Conservation (phyloP, 2,888 invertebrate species). For the Morpho achilles region DNA sequence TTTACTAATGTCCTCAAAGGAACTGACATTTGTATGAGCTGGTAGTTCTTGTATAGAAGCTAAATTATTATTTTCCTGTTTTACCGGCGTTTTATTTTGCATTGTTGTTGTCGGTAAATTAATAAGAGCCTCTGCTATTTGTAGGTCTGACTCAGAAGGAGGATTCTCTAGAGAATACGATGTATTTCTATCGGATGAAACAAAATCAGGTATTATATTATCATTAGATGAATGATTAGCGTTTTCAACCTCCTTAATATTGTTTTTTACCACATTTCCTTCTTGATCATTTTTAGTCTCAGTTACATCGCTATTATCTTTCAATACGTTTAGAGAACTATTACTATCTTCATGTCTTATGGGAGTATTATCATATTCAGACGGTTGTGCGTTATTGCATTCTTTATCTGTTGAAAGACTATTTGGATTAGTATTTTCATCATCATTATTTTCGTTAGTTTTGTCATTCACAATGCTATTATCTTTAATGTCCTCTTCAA, state of each 20-base stretch:
- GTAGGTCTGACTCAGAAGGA: conserved; percentile 70
- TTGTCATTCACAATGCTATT: conserved; percentile 37
- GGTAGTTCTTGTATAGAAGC: conserved; percentile 4
- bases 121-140: conserved; percentile 71
- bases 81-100: conserved; percentile 45
- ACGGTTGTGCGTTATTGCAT: neutral
- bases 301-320: neutral
- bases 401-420: conserved; percentile 1
- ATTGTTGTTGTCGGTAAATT: conserved; percentile 65
- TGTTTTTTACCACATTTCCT: neutral
- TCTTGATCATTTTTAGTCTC: neutral
- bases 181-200: conserved; percentile 5
- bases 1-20: conserved; percentile 5
- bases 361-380: conserved; percentile 1
- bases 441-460: conserved; percentile 26
- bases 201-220: conserved; percentile 10
- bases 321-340: neutral
- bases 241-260: neutral
- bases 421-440: conserved; percentile 22
- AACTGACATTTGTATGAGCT: conserved; percentile 9
- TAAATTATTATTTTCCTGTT: conserved; percentile 27
- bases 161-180: conserved; percentile 35
- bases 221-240: neutral
- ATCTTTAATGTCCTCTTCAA: conserved; percentile 67
- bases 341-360: neutral